Evolutionary conservation across 2,888 invertebrate genomes (phyloP), one percentile per base, ranked within the genome.

Genomic region (Folsomia manolachei): DNA sequence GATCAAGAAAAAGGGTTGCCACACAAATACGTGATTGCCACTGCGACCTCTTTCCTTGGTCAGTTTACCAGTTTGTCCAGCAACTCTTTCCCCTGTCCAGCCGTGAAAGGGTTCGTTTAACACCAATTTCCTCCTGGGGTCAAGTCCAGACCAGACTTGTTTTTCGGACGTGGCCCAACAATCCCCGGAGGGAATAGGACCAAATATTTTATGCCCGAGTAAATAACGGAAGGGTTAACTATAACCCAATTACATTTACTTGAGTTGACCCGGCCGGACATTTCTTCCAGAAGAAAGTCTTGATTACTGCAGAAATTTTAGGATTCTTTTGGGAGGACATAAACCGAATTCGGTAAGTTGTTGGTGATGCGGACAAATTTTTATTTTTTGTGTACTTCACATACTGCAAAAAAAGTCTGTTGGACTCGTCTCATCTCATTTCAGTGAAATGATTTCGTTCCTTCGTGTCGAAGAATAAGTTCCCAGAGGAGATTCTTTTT

Each of bases 401-500:
- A 39, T 39, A 9, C 39, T 39, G 39, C 39, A 39, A 39, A 39
- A 39, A 39, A 39, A 39, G 39, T 39, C 39, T 9, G 7, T 39
- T 39, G 39, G 39, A 9, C 39, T 39, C 39, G 39, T 39, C 39
- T 39, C 39, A 9, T 39, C 39, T 39, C 39, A 9, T 39, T 14
- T n/a, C n/a, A n/a, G n/a, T n/a, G n/a, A n/a, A n/a, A n/a, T n/a
- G n/a, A n/a, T n/a, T n/a, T n/a, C n/a, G n/a, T n/a, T n/a, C n/a
- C n/a, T n/a, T 39, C 39, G 66, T 66, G 39, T 66, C 4, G 66
- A 66, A 52, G 66, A 52, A 52, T 66, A 51, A 66, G 52, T 26
- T 56, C 67, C 60, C 67, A 52, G 56, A 67, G 67, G 53, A 60
- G 60, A 56, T 52, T 39, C 26, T 19, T 53, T 11, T 2, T 26